Evolutionary conservation across 2,113 vertebrate species (phyloP).

Genomic region (Oxyruncus cristatus): DNA sequence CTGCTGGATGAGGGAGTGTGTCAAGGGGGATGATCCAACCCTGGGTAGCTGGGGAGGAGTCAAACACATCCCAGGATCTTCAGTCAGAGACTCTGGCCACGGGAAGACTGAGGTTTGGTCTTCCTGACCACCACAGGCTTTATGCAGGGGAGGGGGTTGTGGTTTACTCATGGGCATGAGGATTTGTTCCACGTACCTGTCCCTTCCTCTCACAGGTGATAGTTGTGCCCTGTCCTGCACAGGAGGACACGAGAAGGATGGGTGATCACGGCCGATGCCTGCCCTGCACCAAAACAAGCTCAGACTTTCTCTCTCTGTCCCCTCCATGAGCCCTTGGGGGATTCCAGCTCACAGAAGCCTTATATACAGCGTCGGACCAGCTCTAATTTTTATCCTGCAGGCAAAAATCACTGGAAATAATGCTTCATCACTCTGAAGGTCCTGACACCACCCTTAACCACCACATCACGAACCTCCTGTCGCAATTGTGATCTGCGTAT

Average conservation of each 20-base stretch:
- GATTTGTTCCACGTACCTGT: background rate
- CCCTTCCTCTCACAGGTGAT: background rate
- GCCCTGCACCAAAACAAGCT: background rate
- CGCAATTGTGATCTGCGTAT: constrained; percentile 28
- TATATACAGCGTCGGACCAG: background rate
- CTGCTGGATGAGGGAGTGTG: background rate
- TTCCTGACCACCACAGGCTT: background rate
- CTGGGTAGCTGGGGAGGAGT: background rate
- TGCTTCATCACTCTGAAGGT: constrained; percentile 46
- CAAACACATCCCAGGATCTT: background rate
- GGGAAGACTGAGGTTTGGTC: background rate
- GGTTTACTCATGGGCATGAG: accelerated
- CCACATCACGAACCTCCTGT: constrained; percentile 51
- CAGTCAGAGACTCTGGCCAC: accelerated
- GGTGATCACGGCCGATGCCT: background rate
- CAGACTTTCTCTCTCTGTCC: background rate
- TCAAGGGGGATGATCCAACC: background rate
- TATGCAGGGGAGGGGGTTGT: background rate
- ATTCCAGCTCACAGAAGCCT: background rate
- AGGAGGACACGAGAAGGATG: accelerated
- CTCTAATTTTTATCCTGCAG: constrained; percentile 50
- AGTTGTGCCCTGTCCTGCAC: background rate
- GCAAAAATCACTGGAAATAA: constrained; percentile 50
- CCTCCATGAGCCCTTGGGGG: background rate
- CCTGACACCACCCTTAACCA: constrained; percentile 60